Conservation (phyloP, 2,888 invertebrate genomes). For the Lysandra bellargus region DNA sequence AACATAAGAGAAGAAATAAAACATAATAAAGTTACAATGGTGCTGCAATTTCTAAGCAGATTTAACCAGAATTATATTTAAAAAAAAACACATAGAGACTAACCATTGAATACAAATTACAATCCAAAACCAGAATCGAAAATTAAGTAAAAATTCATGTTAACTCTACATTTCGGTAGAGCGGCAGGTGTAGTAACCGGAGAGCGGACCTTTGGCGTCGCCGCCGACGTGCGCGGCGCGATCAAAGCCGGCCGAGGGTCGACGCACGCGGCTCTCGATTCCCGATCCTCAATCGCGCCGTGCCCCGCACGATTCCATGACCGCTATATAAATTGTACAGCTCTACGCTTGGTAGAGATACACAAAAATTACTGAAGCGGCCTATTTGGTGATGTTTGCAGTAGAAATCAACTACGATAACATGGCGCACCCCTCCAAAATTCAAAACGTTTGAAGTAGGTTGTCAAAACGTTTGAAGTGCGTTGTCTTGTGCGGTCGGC, state of each 20-base stretch:
- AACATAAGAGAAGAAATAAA: no score
- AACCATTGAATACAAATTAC: neutral
- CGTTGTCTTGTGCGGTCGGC: no score
- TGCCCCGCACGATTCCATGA: constrained; percentile 46
- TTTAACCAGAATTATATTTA: no score
- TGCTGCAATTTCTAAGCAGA: no score
- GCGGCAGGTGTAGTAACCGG: constrained; percentile 54
- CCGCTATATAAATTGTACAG: constrained; percentile 18
- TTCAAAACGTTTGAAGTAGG: no score
- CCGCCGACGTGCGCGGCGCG: constrained; percentile 55
- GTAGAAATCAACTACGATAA: neutral
- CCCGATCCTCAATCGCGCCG: constrained; percentile 52
- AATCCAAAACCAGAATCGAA: constrained; percentile 3
- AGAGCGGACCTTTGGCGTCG: constrained; percentile 48
- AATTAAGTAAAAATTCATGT: constrained; percentile 21
- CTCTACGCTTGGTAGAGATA: neutral
- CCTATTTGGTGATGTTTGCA: neutral
- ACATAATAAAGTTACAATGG: neutral
- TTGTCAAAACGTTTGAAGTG: no score
- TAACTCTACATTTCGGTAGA: constrained; percentile 35
- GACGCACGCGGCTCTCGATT: constrained; percentile 71
- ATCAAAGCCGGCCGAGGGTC: constrained; percentile 73
- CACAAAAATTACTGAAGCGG: neutral
- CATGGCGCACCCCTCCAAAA: no score
- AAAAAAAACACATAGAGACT: neutral